Conservation (phyloP, 2,797 vertebrate species). For the Sparidentex hasta region DNA sequence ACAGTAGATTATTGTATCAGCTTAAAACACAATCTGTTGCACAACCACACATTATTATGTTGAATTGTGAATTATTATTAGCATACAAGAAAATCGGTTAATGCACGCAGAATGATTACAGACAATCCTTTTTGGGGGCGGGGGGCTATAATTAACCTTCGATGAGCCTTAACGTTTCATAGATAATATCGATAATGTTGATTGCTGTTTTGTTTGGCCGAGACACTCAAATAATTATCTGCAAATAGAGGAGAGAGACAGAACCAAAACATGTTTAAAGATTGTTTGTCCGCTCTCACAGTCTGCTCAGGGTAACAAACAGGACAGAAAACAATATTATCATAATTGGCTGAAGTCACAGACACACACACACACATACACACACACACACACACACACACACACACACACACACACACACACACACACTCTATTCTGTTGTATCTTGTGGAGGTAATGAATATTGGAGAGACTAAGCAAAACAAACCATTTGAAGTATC, state of each 20-base stretch:
- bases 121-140: background rate
- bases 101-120: background rate
- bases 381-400: constrained; percentile 5
- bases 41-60: background rate
- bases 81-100: background rate
- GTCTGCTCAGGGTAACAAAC: constrained; percentile 41
- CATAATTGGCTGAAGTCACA: constrained; percentile 65
- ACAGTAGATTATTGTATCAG: background rate
- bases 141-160: background rate
- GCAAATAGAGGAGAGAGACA: constrained; percentile 15
- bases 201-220: constrained; percentile 22
- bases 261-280: constrained; percentile 35
- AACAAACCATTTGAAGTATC: constrained; percentile 28
- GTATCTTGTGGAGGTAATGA: constrained; percentile 62
- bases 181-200: background rate
- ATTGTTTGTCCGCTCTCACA: constrained; percentile 27
- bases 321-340: constrained; percentile 63
- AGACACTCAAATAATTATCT: constrained; percentile 36
- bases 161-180: constrained; percentile 2
- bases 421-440: constrained; percentile 6
- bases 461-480: constrained; percentile 55
- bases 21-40: background rate
- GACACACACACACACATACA: background rate
- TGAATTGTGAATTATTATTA: too few species aligned
- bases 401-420: constrained; percentile 3